Conservation (phyloP, 2,113 vertebrate genomes). For the Acanthochromis polyacanthus region DNA sequence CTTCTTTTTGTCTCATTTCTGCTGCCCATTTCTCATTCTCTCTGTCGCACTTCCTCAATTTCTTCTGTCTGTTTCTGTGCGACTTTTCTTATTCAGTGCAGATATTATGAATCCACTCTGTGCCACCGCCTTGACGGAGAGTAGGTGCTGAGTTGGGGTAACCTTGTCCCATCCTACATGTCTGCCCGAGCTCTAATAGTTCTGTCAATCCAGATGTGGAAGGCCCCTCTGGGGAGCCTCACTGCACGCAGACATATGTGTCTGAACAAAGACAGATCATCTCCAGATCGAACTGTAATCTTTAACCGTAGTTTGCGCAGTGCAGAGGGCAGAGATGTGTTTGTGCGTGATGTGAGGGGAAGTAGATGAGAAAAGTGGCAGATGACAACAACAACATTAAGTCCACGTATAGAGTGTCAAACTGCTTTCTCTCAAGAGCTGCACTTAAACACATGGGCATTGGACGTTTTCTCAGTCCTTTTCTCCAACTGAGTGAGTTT, state of each 20-base stretch:
- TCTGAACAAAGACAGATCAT: constrained; percentile 54
- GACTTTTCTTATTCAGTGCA: constrained; percentile 40
- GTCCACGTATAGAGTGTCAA: not conserved
- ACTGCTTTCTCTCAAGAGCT: constrained; percentile 13
- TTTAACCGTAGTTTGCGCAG: constrained; percentile 25
- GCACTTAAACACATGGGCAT: constrained; percentile 8
- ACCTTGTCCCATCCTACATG: constrained; percentile 65
- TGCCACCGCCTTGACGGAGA: constrained; percentile 37
- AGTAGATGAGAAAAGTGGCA: constrained; percentile 16
- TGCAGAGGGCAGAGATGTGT: not conserved
- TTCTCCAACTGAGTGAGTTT: constrained; percentile 33
- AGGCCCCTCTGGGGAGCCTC: constrained; percentile 10
- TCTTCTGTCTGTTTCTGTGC: constrained; percentile 7
- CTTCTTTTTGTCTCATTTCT: constrained; percentile 31
- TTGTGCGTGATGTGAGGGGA: constrained; percentile 14
- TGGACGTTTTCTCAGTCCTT: constrained; percentile 21
- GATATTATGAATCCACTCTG: constrained; percentile 45
- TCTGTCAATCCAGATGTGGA: constrained; percentile 59
- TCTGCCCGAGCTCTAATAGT: constrained; percentile 61
- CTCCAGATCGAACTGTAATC: constrained; percentile 39
- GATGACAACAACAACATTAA: constrained; percentile 7
- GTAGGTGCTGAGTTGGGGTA: constrained; percentile 42
- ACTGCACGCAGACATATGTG: constrained; percentile 30
- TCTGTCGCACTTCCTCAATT: constrained; percentile 23
- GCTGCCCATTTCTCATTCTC: not conserved